Percentiles rank a stretch among this genome's conserved stretches.
These are phyloP conservation scores for Podarcis cretensis DNA, from an alignment of 2,113 vertebrate species.

Conservation along the genomic window DNA sequence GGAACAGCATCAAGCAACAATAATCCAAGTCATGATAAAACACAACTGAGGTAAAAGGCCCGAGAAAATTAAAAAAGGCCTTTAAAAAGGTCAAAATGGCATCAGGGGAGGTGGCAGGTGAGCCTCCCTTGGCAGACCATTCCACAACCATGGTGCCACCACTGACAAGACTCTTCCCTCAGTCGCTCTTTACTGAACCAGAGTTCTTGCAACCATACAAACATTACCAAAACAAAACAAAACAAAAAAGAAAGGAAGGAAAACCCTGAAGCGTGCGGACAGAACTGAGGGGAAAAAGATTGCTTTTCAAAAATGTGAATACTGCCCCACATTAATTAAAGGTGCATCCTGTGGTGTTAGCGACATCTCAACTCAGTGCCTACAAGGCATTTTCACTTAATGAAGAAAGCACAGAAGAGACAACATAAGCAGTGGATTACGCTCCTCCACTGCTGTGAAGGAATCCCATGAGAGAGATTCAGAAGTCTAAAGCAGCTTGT, in stretches of 20 bases:
- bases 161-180: not conserved
- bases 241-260: not conserved
- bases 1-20: not conserved
- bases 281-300: not conserved
- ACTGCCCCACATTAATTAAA: conserved; percentile 8
- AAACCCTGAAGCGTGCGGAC: not conserved
- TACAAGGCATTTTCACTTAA: conserved; percentile 35
- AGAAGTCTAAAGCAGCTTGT: conserved; percentile 47
- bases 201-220: not conserved
- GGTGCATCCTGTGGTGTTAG: not conserved
- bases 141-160: not conserved
- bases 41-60: not conserved
- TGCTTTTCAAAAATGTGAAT: conserved; percentile 31
- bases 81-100: not conserved
- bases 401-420: conserved; percentile 34
- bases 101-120: not conserved
- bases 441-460: not conserved
- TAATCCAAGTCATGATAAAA: not conserved
- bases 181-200: not conserved
- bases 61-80: not conserved
- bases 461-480: not conserved
- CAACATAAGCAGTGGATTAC: conserved; percentile 27
- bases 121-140: not conserved
- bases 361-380: conserved; percentile 11
- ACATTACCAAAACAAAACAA: not conserved